Base-by-base conservation (phyloP, 2,113 vertebrate species). In the Arothron firmamentum region DNA sequence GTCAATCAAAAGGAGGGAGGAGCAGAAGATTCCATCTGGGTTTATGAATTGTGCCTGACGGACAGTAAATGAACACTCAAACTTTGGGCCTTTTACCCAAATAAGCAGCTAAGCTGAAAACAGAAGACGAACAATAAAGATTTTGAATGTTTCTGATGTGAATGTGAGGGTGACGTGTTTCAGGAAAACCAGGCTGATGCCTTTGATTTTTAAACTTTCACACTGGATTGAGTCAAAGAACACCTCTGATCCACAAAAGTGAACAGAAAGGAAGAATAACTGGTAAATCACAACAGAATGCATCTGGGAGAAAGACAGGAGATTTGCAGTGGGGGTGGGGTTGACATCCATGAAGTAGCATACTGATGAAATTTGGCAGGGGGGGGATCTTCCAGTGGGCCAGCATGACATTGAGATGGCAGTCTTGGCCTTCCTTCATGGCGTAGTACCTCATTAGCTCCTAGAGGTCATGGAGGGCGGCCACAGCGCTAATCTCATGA, bases 371-470 rank as follows among this genome's bases (percentile, higher is more conserved):
- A 74, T 87, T 70, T n/a, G n/a, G n/a, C n/a, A 64, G 76, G 83
- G 86, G 53, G 59, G 54, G 65, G 70, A 59, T 58, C 76, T 21
- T 52, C 59, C 53, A 77, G 76, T 78, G 78, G 71, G 72, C 18
- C 19, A 34, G 83, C 80, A 72, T 88, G 87, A 86, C 88, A 91
- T 89, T 86, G 77, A 77, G 31, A 77, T 85, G 90, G 91, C 91
- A 90, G 85, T 72, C 73, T 81, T 90, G 86, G 80, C 89, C 80
- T 85, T 77, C 78, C 79, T 86, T 91, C 81, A 85, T 80, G 50
- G 74, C 79, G 76, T 71, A 92, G 89, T 85, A 90, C 81, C 86
- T 85, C 79, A 76, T 90, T 77, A 85, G 82, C 79, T 89, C 79
- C 70, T 82, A 78, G 78, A 92, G 88, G 81, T 87, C 85, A 87